phyloP scores from a whole-genome alignment of 1,140 invertebrate species.

The Drosophila kepulauana region DNA sequence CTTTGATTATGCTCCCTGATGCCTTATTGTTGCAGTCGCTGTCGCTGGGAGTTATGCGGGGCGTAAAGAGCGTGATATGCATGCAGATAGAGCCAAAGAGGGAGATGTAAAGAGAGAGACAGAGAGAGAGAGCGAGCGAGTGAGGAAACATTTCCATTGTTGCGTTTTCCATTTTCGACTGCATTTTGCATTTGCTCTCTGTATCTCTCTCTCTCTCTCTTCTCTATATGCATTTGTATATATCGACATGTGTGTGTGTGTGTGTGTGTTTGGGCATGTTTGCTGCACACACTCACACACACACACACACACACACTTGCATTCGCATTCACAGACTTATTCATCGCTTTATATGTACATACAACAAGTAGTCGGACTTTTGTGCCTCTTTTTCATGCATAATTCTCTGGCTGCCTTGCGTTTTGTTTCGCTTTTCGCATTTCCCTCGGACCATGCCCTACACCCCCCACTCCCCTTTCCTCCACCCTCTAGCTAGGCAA shows the following conservation, averaged over 20 bases:
- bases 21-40: constrained; percentile 4
- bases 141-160: constrained; percentile 38
- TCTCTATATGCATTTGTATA: neutral
- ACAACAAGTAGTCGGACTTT: constrained; percentile 44
- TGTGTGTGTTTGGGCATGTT: constrained; percentile 29
- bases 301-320: constrained; percentile 3
- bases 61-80: constrained; percentile 29
- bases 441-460: neutral
- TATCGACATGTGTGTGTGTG: constrained; percentile 3
- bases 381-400: constrained; percentile 71
- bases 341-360: neutral
- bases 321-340: neutral
- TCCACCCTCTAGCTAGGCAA: constrained; percentile 4
- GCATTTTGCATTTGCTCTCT: constrained; percentile 32
- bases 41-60: constrained; percentile 40
- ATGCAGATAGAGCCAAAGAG: constrained; percentile 28
- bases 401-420: constrained; percentile 56
- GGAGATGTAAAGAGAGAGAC: neutral
- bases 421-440: constrained; percentile 41
- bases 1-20: constrained; percentile 31
- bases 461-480: neutral
- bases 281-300: constrained; percentile 7
- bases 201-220: neutral
- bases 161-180: constrained; percentile 50
- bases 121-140: constrained; percentile 8